Evolutionary conservation across 2,797 vertebrate species (phyloP).

Genomic region (Halcyon leucocephala): DNA sequence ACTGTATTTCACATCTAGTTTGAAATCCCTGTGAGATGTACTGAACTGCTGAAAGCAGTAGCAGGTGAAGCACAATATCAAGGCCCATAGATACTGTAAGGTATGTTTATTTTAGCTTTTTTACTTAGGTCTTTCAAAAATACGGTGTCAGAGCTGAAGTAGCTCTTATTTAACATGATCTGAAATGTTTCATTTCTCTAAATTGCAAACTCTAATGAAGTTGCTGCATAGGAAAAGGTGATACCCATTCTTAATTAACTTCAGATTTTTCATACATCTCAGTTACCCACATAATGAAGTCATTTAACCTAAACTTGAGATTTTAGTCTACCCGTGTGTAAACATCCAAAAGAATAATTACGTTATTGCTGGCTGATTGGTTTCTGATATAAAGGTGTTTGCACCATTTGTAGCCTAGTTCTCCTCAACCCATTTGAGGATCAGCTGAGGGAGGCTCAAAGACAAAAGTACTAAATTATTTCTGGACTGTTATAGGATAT

Average conservation of each 20-base stretch:
- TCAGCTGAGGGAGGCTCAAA: background rate
- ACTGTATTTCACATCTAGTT: slow-evolving; percentile 35
- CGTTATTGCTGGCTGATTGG: background rate
- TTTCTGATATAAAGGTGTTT: background rate
- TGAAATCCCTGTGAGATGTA: background rate
- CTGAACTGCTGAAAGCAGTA: slow-evolving; percentile 34
- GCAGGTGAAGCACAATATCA: background rate
- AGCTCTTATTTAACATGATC: background rate
- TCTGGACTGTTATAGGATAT: background rate
- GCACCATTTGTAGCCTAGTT: background rate
- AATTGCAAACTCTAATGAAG: background rate
- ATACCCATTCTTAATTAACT: background rate
- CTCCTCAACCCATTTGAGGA: background rate
- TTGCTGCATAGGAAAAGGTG: background rate
- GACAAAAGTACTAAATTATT: background rate
- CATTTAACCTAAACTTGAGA: background rate
- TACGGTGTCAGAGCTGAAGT: background rate
- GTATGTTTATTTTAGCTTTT: background rate
- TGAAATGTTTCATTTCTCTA: background rate
- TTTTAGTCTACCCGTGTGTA: background rate
- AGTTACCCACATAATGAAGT: background rate
- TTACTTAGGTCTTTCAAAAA: background rate
- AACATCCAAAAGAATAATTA: background rate
- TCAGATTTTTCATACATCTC: background rate
- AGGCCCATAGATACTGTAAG: background rate